phyloP scores from a whole-genome alignment of 1,140 invertebrate genomes.

The Dermatophagoides farinae region DNA sequence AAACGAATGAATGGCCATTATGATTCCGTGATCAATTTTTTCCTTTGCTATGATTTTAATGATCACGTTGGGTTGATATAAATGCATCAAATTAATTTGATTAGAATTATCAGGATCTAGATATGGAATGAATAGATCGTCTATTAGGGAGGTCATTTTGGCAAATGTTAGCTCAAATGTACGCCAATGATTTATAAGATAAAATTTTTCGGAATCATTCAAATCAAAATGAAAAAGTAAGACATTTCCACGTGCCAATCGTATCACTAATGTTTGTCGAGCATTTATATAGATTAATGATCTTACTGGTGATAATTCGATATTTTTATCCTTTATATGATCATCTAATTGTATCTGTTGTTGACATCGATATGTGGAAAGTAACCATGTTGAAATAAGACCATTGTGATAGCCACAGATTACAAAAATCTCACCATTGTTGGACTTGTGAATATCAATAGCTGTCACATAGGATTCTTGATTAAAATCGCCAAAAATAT shows the following conservation, averaged over 20 bases:
- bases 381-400: background rate
- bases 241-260: background rate
- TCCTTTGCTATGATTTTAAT: background rate
- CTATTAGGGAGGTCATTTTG: background rate
- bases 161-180: background rate
- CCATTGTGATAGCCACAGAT: conserved; percentile 5
- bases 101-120: no score
- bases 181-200: background rate
- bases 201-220: background rate
- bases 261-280: background rate
- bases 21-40: background rate
- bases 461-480: background rate
- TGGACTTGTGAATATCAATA: background rate
- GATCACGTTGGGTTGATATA: background rate
- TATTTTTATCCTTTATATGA: background rate
- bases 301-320: background rate
- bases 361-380: background rate
- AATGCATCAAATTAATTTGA: no score
- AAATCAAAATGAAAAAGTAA: background rate
- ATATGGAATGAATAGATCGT: no score
- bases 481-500: background rate
- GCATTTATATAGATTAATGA: background rate
- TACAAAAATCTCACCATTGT: background rate
- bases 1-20: background rate
- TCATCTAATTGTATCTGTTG: background rate